phyloP scores from a whole-genome alignment of 2,113 vertebrate genomes.

The Canis aureus region DNA sequence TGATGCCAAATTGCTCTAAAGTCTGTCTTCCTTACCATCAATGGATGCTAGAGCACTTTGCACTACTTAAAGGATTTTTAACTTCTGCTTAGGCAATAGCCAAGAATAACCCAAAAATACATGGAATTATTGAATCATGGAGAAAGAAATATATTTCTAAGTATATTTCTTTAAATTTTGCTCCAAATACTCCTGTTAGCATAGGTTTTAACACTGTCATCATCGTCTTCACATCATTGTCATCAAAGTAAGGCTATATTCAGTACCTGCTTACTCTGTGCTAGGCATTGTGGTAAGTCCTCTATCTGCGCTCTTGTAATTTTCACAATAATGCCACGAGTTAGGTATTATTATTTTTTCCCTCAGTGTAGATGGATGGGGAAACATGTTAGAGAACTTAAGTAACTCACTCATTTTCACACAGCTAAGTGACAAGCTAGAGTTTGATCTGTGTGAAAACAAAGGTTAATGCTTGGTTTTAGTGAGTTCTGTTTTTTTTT shows the following conservation, averaged over 20 bases:
- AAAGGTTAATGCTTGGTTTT: slow-evolving; percentile 14
- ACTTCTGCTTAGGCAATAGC: not conserved
- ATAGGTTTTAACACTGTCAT: not conserved
- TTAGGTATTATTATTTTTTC: not conserved
- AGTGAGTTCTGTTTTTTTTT: slow-evolving; percentile 5
- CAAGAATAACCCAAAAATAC: slow-evolving; percentile 13
- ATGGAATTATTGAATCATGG: not conserved
- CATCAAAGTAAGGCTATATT: not conserved
- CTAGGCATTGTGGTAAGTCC: not conserved
- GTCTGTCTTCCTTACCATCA: not conserved
- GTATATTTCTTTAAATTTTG: not conserved
- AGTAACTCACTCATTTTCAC: not conserved
- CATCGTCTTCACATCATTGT: not conserved
- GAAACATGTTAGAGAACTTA: not conserved
- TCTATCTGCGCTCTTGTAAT: not conserved
- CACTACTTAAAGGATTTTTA: not conserved
- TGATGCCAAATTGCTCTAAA: not conserved
- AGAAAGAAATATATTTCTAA: not conserved
- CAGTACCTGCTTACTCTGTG: not conserved
- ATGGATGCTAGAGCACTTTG: not conserved
- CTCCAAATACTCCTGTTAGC: not conserved
- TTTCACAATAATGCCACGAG: not conserved
- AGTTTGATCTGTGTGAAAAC: not conserved
- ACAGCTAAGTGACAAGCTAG: not conserved
- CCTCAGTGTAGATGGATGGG: not conserved